A percentile compares a stretch with the other conserved stretches of the same genome.
phyloP scores from a whole-genome alignment of 2,113 vertebrate species.

The Sinocyclocheilus maitianheensis region DNA sequence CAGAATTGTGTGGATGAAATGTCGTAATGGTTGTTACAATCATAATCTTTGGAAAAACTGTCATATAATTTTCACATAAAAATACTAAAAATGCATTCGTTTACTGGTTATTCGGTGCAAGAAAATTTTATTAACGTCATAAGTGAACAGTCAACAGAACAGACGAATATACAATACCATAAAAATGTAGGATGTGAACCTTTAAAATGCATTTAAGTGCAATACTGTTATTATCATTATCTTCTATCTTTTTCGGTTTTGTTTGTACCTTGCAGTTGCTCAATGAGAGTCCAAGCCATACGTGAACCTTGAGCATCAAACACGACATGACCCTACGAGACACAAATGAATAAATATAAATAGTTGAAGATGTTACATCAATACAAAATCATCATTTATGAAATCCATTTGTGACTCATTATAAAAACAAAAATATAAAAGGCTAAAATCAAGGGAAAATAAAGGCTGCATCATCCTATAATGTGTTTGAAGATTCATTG shows the following conservation, averaged over 20 bases:
- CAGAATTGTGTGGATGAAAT: too few relatives aligned
- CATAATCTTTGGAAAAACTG: too few relatives aligned
- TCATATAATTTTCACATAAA: too few relatives aligned
- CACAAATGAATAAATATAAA: neutral
- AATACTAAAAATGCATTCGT: neutral
- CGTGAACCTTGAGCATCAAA: constrained; percentile 95
- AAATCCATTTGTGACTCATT: neutral
- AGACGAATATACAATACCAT: neutral
- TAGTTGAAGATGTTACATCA: neutral
- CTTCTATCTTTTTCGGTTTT: neutral
- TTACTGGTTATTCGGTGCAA: neutral
- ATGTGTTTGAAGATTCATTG: neutral
- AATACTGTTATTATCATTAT: neutral
- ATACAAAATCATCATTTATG: neutral
- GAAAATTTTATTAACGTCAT: neutral
- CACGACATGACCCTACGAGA: constrained; percentile 88
- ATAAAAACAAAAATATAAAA: neutral
- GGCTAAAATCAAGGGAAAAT: neutral
- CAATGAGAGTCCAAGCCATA: constrained; percentile 97
- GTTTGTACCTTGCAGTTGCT: constrained; percentile 89
- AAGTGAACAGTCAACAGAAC: neutral
- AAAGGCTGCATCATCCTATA: neutral
- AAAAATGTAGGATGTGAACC: neutral
- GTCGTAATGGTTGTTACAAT: too few relatives aligned
- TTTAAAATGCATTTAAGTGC: neutral